Base-by-base conservation (phyloP, 2,888 invertebrate genomes). In the Meliscaeva auricollis region DNA sequence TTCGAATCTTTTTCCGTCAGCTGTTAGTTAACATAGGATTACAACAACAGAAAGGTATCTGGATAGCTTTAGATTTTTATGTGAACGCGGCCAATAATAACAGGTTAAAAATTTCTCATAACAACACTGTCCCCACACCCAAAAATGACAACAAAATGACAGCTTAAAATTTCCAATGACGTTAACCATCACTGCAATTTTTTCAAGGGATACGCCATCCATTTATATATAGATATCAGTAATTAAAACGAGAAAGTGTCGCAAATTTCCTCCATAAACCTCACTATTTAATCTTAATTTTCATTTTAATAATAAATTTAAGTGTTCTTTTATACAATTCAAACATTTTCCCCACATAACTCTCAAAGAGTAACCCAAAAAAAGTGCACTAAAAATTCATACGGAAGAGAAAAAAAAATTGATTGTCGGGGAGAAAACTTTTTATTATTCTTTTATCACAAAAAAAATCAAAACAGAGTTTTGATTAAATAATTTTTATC, bases 161-260 rank as follows among this genome's bases (percentile, higher is more conserved):
- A 64, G 46, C 44, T 17, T 38, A 8, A 46, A 44, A 17, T 46
- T 46, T 64, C 13, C 62, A 64, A 46, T 64, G 62, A 64, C 62
- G 62, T 64, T 64, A 64, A 64, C 62, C 62, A 64, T 64, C 62
- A 64, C 62, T 64, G 62, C 46, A 46, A 62, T 64, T 64, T 64
- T 62, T 64, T 64, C 62, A 64, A 64, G 62, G 62, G 62, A 64
- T 64, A 64, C 62, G 62, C 62, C 62, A 64, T 64, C 62, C 62
- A 64, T 64, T 64, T 64, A 64, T 64, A 64, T 64, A 64, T 64
- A 64, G 62, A 64, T 46, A 64, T 64, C 62, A 64, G 62, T 64
- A 64, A 64, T 80, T 79, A 52, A 80, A 70, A 50, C 66, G 64
- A 77, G 69, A 78, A 83, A 87, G 85, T 87, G 85, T 82, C 87